These are phyloP conservation scores for Gnathonemus longibarbis DNA, from an alignment of 2,113 vertebrate species.

Conservation along the genomic window DNA sequence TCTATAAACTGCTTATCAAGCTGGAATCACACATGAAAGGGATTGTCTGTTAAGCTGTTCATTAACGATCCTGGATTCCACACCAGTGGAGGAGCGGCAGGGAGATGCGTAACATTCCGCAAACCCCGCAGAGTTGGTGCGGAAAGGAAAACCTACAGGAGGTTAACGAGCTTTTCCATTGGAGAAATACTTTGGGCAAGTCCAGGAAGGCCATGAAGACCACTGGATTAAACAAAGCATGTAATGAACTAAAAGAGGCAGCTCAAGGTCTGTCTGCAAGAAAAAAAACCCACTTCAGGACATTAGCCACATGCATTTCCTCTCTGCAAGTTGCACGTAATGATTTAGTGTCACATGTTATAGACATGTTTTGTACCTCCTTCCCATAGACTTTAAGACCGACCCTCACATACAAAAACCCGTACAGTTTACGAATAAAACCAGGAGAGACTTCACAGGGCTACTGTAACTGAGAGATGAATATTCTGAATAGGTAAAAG, in stretches of 20 bases:
- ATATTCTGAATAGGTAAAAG: not conserved
- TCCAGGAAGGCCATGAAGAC: not conserved
- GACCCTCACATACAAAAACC: not conserved
- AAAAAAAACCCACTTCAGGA: not conserved
- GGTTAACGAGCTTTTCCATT: not conserved
- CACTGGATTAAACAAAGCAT: not conserved
- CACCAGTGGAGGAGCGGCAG: not conserved
- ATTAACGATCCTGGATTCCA: not conserved
- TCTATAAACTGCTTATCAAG: constrained; percentile 6
- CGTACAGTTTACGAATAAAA: not conserved
- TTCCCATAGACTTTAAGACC: not conserved
- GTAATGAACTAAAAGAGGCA: not conserved
- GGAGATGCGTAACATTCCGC: not conserved
- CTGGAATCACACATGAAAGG: constrained; percentile 6
- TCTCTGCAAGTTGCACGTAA: not conserved
- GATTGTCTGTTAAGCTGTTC: not conserved
- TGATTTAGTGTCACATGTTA: not conserved
- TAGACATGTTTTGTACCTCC: not conserved
- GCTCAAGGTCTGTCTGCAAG: not conserved
- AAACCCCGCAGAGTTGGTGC: not conserved
- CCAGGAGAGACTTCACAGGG: not conserved
- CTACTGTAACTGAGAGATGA: not conserved
- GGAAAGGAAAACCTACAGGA: not conserved
- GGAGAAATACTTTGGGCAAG: not conserved
- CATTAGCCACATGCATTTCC: not conserved